A percentile compares a stretch with the other conserved stretches of the same genome.
These are phyloP conservation scores for Embidobia sp. DNA, from an alignment of 2,888 invertebrate genomes.

Conservation along the genomic window DNA sequence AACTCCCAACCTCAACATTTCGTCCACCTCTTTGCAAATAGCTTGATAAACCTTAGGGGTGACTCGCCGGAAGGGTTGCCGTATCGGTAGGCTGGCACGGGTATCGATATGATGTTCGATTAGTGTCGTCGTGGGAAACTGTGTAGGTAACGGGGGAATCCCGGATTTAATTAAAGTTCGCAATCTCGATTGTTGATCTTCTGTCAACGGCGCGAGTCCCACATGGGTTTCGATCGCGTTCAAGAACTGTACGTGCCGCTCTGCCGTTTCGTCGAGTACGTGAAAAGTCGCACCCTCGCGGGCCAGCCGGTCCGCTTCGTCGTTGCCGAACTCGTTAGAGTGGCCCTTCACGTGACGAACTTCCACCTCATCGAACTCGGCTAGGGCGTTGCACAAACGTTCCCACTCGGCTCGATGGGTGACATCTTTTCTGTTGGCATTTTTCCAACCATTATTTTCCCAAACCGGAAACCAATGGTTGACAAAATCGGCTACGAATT, in stretches of 20 bases:
- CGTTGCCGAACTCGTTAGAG: conserved; percentile 87
- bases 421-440: background rate
- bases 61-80: conserved; percentile 14
- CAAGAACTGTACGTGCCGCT: too few relatives aligned
- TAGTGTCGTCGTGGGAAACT: background rate
- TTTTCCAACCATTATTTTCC: conserved; percentile 19
- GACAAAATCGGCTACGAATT: background rate
- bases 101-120: conserved; percentile 4
- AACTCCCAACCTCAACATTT: background rate
- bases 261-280: too few relatives aligned
- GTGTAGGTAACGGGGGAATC: background rate
- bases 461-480: background rate
- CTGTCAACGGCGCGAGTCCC: too few relatives aligned
- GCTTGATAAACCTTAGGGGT: conserved; percentile 1
- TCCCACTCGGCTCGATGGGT: background rate
- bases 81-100: background rate
- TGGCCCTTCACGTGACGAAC: conserved; percentile 82
- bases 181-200: conserved; percentile 76
- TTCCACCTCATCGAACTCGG: conserved; percentile 5
- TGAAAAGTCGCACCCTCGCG: conserved; percentile 83
- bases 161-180: background rate
- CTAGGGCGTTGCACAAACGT: background rate
- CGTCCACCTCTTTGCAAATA: background rate
- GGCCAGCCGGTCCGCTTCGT: conserved; percentile 95
- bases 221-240: too few relatives aligned